Evolutionary conservation across 2,888 invertebrate genomes (phyloP), one percentile per base, ranked within the genome.

Genomic region (Dolomedes plantarius): DNA sequence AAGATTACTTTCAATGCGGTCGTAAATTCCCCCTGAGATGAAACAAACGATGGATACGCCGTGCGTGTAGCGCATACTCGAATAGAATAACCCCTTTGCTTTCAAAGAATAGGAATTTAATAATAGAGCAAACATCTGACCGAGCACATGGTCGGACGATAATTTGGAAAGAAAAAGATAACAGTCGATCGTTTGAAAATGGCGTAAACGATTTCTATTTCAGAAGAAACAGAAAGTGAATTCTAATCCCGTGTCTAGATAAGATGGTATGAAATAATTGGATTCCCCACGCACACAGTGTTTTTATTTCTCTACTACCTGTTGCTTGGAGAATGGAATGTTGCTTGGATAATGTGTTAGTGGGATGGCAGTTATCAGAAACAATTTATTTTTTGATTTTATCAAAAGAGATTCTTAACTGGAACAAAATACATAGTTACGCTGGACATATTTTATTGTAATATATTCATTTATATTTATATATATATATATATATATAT

Each of bases 11-110:
- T 19, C 23, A 41, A 64, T 69, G 19, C 29, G 62, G 13, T 79
- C 79, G 50, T 79, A 79, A 79, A 79, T 79, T 79, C 50, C 36
- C 19, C 1, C n/a, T 39, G 16, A 6, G 31, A 11, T 29, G 29
- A 29, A 65, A 65, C 31, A 31, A 65, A 65, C 65, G 65, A 28
- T 41, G 50, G 56, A 77, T 68, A 31, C 19, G 29, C 27, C 6
- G 28, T 27, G 41, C 79, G 79, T 79, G 79, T n/a, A 11, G 41
- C 19, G 79, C 23, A 31, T 79, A 23, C 65, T 41, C 5, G 56
- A 56, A 5, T 6, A 56, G 56, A 56, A 23, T 23, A 56, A 23
- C 19, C 23, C 56, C 23, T 56, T 56, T 23, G 56, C 56, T 46
- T 46, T 16, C 2, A 46, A 46, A 46, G 16, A 46, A 46, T 46